Evolutionary conservation across 2,113 vertebrate genomes (phyloP), one percentile per base, ranked within the genome.

Genomic region (Accipiter virgatus): DNA sequence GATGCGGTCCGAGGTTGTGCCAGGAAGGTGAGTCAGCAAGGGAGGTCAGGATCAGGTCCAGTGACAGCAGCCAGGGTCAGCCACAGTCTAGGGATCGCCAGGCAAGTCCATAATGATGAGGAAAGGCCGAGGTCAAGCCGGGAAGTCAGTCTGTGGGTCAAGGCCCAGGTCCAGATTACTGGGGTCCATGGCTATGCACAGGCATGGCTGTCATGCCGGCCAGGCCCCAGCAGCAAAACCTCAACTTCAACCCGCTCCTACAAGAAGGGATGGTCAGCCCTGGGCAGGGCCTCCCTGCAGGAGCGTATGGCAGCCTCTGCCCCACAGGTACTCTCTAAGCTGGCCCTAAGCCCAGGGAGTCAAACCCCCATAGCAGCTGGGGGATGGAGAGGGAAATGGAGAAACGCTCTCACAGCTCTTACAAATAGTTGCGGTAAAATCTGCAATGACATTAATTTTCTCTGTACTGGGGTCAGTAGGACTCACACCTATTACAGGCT

Each of bases 61-160:
- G 56, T 26, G 77, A 63, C 65, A 89, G 95, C 79, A 95, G 72
- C 89, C 74, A 86, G 86, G 43, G 29, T 65, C 38, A 95, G 89
- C 67, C 66, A 81, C 87, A 85, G 63, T 16, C 25, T 70, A 19
- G 42, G 13, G 32, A 59, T 71, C 5, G 2, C 81, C 72, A 59
- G 92, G 65, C 17, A 32, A 58, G 88, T 87, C 78, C 90, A 13
- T 16, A 29, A 21, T 4, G 79, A 75, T 0, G 2, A 43, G 65
- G 42, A 59, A 67, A 45, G 78, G 74, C 90, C 6, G 0, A 1
- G 29, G 74, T 97, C 95, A 97, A 50, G 94, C 95, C 4, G 88
- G 96, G 66, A 95, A 96, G 90, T 97, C 92, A 26, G 81, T 93
- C 96, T 97, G 96, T 63, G 74, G 88, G 92, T 34, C 52, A 91